Conservation (phyloP, 1,140 invertebrate genomes). For the Zelostemma sp. region DNA sequence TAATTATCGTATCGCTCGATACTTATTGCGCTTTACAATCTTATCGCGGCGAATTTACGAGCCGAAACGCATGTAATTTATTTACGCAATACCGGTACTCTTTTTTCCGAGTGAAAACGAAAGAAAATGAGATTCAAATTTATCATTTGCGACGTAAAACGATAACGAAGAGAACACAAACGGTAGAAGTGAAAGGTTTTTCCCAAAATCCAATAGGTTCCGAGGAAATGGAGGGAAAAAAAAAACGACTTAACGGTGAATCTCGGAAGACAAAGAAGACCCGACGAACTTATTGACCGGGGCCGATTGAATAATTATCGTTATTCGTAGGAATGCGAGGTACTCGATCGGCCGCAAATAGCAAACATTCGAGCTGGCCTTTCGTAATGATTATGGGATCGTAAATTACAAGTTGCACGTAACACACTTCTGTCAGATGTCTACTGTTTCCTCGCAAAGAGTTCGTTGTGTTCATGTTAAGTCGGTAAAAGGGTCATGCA, state of each 20-base stretch:
- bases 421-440: conserved; percentile 5
- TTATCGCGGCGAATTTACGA: neutral
- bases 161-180: too few relatives aligned
- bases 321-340: neutral
- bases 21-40: neutral
- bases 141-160: too few relatives aligned
- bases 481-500: conserved; percentile 24
- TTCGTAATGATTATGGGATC: conserved; percentile 8
- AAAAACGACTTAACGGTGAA: neutral
- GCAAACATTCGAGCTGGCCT: neutral
- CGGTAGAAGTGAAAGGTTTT: too few relatives aligned
- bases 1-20: conserved; percentile 20
- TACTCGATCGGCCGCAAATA: neutral
- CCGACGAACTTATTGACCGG: neutral
- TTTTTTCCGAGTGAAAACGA: too few relatives aligned
- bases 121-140: too few relatives aligned
- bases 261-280: neutral
- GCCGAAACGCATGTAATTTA: too few relatives aligned
- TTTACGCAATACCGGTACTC: neutral
- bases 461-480: neutral
- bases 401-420: conserved; percentile 4
- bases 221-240: too few relatives aligned
- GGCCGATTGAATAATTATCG: neutral
- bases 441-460: neutral
- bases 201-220: too few relatives aligned